These are phyloP conservation scores for Dascyllus trimaculatus DNA, from an alignment of 2,113 vertebrate species.

Conservation along the genomic window DNA sequence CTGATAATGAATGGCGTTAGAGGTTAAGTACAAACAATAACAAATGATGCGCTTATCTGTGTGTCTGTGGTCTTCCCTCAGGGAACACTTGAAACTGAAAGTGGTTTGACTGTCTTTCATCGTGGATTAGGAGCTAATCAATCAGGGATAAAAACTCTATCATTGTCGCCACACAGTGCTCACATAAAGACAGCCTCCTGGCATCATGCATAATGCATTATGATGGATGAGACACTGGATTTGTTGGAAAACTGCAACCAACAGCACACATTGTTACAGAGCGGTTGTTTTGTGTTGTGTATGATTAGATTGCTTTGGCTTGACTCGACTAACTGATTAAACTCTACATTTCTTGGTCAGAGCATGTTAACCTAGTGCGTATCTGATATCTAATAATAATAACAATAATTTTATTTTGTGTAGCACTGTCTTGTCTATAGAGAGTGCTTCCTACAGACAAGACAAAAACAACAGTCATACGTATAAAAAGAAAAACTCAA, in stretches of 20 bases:
- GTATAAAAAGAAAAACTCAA: too few relatives aligned
- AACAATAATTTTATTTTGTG: too few relatives aligned
- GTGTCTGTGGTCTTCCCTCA: slow-evolving; percentile 27
- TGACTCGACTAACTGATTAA: background rate
- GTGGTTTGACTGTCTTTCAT: slow-evolving; percentile 29
- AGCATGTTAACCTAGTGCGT: slow-evolving; percentile 1
- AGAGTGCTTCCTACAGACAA: too few relatives aligned
- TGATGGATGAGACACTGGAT: slow-evolving; percentile 7
- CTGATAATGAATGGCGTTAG: slow-evolving; percentile 54
- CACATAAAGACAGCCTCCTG: slow-evolving; percentile 18
- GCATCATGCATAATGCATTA: slow-evolving; percentile 10
- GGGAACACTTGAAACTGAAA: slow-evolving; percentile 30
- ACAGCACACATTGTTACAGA: background rate
- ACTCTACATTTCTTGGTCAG: background rate
- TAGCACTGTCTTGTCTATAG: too few relatives aligned
- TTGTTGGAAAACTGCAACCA: slow-evolving; percentile 8
- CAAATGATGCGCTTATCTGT: slow-evolving; percentile 34
- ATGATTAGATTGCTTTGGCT: background rate
- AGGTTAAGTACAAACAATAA: slow-evolving; percentile 63
- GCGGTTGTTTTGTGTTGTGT: background rate
- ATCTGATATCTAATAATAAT: slow-evolving; percentile 7
- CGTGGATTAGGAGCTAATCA: slow-evolving; percentile 40
- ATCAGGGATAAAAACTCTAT: slow-evolving; percentile 12
- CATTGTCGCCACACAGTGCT: slow-evolving; percentile 14
- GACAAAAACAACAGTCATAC: too few relatives aligned